These are phyloP conservation scores for Aphis craccivora DNA, from an alignment of 1,140 invertebrate species.

Conservation along the genomic window DNA sequence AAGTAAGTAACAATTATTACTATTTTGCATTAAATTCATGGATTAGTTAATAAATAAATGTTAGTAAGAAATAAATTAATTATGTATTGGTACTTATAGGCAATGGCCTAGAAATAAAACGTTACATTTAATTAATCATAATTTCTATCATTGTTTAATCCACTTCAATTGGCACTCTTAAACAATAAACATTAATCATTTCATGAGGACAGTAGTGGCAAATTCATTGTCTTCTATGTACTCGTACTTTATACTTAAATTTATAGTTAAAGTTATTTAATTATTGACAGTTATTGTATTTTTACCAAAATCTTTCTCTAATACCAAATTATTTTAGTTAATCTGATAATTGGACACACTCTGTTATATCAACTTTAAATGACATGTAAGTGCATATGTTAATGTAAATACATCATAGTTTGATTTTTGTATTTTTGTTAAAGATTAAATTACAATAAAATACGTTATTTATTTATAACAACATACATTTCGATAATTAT, in stretches of 20 bases:
- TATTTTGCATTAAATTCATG: background rate
- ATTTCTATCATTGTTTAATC: background rate
- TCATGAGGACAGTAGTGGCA: background rate
- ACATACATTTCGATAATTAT: background rate
- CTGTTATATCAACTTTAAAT: background rate
- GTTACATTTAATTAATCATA: background rate
- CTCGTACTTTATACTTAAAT: background rate
- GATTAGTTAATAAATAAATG: background rate
- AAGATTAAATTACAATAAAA: background rate
- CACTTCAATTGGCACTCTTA: background rate
- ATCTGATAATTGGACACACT: background rate
- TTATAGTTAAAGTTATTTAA: background rate
- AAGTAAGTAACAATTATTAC: background rate
- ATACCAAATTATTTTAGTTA: background rate
- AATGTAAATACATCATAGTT: background rate
- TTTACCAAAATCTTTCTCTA: background rate
- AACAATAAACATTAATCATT: background rate
- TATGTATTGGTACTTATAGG: background rate
- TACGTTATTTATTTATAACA: background rate
- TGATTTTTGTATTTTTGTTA: background rate
- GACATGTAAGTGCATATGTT: background rate
- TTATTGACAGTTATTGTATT: background rate
- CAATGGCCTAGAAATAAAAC: background rate
- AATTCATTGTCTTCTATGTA: background rate
- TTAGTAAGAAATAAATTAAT: background rate